Percentiles rank a stretch among this genome's conserved stretches.
These are phyloP conservation scores for Cossypha heuglini DNA, from an alignment of 2,797 vertebrate species.

Conservation along the genomic window DNA sequence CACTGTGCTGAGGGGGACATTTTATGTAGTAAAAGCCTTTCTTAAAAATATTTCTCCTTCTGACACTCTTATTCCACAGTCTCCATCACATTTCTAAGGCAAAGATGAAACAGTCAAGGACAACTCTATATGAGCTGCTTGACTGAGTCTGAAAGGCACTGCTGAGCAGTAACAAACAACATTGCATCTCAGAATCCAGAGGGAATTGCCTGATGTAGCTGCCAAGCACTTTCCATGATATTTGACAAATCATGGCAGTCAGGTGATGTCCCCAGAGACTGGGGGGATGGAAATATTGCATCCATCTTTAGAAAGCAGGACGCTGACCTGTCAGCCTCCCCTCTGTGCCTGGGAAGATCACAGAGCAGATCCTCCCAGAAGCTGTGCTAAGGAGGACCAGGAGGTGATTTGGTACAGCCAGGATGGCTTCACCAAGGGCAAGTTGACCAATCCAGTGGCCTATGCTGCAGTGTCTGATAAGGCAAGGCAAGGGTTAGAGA, in stretches of 20 bases:
- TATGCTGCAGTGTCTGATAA: too few species aligned
- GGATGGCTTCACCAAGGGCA: not conserved
- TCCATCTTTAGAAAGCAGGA: not conserved
- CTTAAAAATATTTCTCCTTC: not conserved
- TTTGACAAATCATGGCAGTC: not conserved
- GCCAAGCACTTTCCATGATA: not conserved
- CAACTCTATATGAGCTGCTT: not conserved
- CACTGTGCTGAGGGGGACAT: not conserved
- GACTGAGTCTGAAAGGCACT: not conserved
- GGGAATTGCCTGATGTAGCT: not conserved
- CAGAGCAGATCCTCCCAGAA: not conserved
- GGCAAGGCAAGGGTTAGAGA: not conserved
- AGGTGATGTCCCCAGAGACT: not conserved
- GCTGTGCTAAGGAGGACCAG: too few species aligned
- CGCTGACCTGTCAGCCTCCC: too few species aligned
- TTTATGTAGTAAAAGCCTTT: not conserved
- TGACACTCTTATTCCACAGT: not conserved
- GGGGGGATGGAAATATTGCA: not conserved
- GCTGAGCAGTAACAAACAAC: not conserved
- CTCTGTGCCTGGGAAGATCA: not conserved
- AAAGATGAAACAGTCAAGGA: not conserved
- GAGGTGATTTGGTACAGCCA: not conserved
- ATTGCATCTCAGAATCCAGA: not conserved
- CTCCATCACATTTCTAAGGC: not conserved
- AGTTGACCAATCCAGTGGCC: not conserved